Evolutionary conservation across 2,113 vertebrate species (phyloP).

Genomic region (Sporophila hypoxantha): DNA sequence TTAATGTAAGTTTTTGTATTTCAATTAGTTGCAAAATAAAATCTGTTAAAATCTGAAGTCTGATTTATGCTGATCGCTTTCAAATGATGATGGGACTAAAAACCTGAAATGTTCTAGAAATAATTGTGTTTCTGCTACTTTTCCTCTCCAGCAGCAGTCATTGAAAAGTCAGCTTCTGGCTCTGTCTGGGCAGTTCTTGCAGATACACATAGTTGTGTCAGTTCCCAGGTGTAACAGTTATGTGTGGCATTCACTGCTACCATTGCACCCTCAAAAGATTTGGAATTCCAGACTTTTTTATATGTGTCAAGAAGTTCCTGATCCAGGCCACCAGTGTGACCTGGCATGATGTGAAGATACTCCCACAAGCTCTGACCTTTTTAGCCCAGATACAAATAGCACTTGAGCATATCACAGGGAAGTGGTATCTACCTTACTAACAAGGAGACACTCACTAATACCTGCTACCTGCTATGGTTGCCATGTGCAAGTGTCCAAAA

Average conservation of each 20-base stretch:
- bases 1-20: conserved; percentile 69
- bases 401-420: background rate
- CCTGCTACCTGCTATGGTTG: background rate
- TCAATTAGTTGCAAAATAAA: background rate
- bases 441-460: background rate
- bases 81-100: background rate
- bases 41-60: background rate
- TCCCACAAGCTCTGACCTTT: background rate
- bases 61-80: background rate
- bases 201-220: background rate
- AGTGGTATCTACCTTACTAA: background rate
- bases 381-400: background rate
- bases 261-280: background rate
- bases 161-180: background rate
- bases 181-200: background rate
- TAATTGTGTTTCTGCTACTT: background rate
- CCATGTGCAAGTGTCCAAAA: background rate
- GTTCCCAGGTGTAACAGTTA: background rate
- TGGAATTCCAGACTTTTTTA: background rate
- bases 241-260: background rate
- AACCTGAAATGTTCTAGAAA: background rate
- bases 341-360: background rate
- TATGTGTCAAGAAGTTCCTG: background rate
- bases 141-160: background rate
- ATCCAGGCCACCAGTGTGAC: background rate